A percentile compares a stretch with the other conserved stretches of the same genome.
Evolutionary conservation across 1,140 invertebrate species (phyloP).

Genomic region (Babylonia areolata): DNA sequence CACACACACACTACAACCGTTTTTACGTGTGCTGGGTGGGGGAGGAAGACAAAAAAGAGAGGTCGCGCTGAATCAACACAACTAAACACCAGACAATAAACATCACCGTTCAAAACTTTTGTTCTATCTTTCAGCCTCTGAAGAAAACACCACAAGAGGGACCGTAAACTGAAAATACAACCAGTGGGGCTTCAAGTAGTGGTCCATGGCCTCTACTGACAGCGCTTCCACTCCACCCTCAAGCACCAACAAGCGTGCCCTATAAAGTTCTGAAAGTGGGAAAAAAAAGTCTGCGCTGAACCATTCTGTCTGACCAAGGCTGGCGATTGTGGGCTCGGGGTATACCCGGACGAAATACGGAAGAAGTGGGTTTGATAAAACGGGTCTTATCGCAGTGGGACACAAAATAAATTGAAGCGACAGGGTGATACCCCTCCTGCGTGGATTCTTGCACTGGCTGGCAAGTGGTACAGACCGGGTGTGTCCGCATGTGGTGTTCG

Average conservation of each 20-base stretch:
- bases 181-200: neutral
- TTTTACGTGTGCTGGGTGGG: too few species aligned
- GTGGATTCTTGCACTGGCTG: neutral
- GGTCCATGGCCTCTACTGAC: neutral
- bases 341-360: neutral
- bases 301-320: too few species aligned
- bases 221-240: neutral
- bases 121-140: too few species aligned
- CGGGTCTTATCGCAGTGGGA: neutral
- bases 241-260: neutral
- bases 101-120: too few species aligned
- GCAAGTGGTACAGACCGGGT: too few species aligned
- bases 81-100: too few species aligned
- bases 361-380: neutral
- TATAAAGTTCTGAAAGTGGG: neutral
- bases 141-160: neutral
- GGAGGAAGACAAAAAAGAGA: too few species aligned
- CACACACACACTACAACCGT: too few species aligned
- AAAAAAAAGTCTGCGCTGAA: too few species aligned
- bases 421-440: neutral
- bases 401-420: neutral
- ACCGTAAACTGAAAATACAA: neutral
- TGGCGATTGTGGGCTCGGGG: neutral
- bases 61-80: too few species aligned
- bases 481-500: too few species aligned